phyloP scores from a whole-genome alignment of 1,140 invertebrate genomes.

The Aphaenogaster rudis region DNA sequence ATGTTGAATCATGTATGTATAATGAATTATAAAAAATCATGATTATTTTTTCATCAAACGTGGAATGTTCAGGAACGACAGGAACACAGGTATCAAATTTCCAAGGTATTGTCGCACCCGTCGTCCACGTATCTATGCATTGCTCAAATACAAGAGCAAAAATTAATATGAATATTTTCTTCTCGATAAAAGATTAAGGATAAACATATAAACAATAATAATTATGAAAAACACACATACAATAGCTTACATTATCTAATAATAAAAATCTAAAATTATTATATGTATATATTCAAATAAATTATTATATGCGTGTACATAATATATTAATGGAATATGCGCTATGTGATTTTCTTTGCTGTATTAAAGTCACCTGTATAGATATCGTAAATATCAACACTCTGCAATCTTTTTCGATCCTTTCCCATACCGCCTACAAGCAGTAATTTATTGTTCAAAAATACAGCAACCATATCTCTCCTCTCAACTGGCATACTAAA shows the following conservation, averaged over 20 bases:
- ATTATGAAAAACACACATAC: neutral
- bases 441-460: conserved; percentile 73
- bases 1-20: neutral
- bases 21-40: conserved; percentile 34
- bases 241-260: too few species aligned
- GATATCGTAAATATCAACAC: conserved; percentile 74
- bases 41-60: conserved; percentile 62
- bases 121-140: conserved; percentile 45
- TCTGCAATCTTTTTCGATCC: conserved; percentile 69
- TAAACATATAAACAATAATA: neutral
- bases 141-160: neutral
- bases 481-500: conserved; percentile 70
- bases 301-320: neutral
- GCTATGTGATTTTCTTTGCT: neutral
- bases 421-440: conserved; percentile 77
- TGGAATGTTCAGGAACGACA: conserved; percentile 66
- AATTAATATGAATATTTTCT: neutral
- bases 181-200: too few species aligned
- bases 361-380: conserved; percentile 66
- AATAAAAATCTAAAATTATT: too few species aligned
- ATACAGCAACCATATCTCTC: conserved; percentile 77
- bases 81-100: conserved; percentile 48
- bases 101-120: conserved; percentile 49
- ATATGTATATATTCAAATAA: neutral
- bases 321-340: neutral